Base-by-base conservation (phyloP, 2,113 vertebrate genomes). In the Pterocles burchelli region DNA sequence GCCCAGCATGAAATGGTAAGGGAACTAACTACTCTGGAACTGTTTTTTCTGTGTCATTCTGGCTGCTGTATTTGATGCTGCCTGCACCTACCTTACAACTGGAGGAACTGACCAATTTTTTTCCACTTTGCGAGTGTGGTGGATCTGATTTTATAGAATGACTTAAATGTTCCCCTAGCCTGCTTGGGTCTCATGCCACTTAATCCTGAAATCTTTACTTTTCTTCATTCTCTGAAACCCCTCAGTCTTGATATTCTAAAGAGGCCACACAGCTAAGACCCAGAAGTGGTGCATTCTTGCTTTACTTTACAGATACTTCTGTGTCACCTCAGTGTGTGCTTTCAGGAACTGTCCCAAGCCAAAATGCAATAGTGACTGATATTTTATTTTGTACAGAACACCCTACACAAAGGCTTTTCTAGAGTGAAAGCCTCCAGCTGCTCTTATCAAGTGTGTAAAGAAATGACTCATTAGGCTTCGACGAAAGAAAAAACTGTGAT, bases 121-220 rank as follows among this genome's bases (percentile, higher is more conserved):
- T 43, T 9, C 15, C 4, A n/a, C 84, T 88, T 82, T 0, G 0
- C n/a, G 58, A 26, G 31, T 1, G 1, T 7, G 43, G 7, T 2
- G 2, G 24, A 72, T 80, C 58, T 51, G 54, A 43, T 61, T 59
- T 79, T 65, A 43, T 33, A 18, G 26, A 61, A 82, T 66, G 5
- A 41, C 5, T 61, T 65, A 28, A 7, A 21, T 81, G 24, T 1
- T 62, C 7, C 43, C 15, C 2, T 59, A 46, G 66, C 17, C 34
- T 86, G 7, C 34, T 80, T 76, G 19, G 26, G 22, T 72, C 19
- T 83, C 49, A 43, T 61, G 5, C 8, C 19, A 34, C 26, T 72
- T 36, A 75, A 36, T 65, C 17, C 25, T 72, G 46, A 76, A 52
- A 43, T 82, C 4, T 63, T 79, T 63, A 9, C 8, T 75, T 75